Evolutionary conservation across 1,140 invertebrate species (phyloP).

Genomic region (Muscidifurax raptorellus): DNA sequence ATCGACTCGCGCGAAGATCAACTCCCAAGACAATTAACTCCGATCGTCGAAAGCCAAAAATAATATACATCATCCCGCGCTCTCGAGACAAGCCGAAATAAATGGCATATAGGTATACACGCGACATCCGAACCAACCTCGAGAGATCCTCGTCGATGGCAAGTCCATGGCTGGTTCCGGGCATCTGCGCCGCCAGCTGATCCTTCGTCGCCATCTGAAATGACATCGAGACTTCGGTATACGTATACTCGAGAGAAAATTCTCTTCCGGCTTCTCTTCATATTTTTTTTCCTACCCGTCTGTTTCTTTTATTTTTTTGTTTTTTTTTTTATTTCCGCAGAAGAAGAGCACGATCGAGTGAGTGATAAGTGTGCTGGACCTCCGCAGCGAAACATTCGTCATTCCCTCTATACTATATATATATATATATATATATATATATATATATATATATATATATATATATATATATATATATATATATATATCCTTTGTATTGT

Average conservation of each 20-base stretch:
- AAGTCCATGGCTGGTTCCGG: constrained; percentile 41
- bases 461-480: neutral
- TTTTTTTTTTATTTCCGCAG: neutral
- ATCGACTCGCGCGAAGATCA: too few relatives aligned
- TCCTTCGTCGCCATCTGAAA: constrained; percentile 43
- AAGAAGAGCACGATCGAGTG: neutral
- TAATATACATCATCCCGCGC: neutral
- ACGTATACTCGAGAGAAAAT: neutral
- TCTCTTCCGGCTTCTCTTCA: neutral
- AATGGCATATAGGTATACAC: neutral
- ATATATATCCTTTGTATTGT: too few relatives aligned
- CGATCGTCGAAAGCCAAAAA: neutral
- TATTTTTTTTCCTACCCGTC: too few relatives aligned
- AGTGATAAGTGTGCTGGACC: neutral
- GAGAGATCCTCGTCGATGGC: constrained; percentile 38
- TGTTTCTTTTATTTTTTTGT: neutral
- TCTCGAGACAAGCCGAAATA: neutral
- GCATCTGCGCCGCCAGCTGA: constrained; percentile 15
- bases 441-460: neutral
- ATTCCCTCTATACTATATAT: neutral
- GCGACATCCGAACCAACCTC: constrained; percentile 19
- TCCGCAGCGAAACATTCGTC: neutral
- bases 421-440: neutral
- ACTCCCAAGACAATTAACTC: too few relatives aligned
- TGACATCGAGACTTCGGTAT: neutral